A percentile compares a stretch with the other conserved stretches of the same genome.
Conservation (phyloP, 2,797 vertebrate species). For the Lophius americanus region DNA sequence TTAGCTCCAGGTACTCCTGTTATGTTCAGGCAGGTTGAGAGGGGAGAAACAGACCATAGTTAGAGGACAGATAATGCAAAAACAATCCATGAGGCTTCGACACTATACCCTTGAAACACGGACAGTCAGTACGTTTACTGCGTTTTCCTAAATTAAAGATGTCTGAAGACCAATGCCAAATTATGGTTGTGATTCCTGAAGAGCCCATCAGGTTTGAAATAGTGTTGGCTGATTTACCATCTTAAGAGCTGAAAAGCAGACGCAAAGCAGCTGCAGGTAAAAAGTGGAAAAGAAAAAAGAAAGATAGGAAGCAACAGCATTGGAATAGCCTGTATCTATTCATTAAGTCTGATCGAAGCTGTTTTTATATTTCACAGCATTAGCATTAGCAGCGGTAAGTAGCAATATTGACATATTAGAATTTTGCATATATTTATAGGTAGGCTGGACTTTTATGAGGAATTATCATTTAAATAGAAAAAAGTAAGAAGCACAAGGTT, state of each 20-base stretch:
- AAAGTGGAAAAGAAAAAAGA: not conserved
- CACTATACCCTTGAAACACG: constrained; percentile 1
- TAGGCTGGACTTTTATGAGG: constrained; percentile 3
- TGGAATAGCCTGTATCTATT: not conserved
- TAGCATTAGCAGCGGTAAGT: constrained; percentile 12
- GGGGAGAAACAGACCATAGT: constrained; percentile 52
- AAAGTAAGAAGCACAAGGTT: not conserved
- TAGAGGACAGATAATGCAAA: constrained; percentile 43
- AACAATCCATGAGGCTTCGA: constrained; percentile 11
- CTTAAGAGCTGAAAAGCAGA: constrained; percentile 55
- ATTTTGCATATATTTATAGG: not conserved
- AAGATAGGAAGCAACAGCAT: constrained; percentile 14
- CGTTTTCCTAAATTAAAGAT: constrained; percentile 15
- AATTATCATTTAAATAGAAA: not conserved
- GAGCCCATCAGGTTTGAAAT: constrained; percentile 64
- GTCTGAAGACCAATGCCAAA: constrained; percentile 51
- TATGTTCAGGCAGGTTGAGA: constrained; percentile 32
- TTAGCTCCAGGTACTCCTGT: constrained; percentile 86
- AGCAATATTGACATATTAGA: not conserved
- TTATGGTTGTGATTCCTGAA: constrained; percentile 33
- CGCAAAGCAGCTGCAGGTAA: constrained; percentile 51
- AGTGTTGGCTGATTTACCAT: constrained; percentile 71
- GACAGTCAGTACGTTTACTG: not conserved
- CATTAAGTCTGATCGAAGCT: constrained; percentile 3
- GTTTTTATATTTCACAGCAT: not conserved